phyloP scores from a whole-genome alignment of 2,888 invertebrate genomes.

The Cyrtodaria siliqua region DNA sequence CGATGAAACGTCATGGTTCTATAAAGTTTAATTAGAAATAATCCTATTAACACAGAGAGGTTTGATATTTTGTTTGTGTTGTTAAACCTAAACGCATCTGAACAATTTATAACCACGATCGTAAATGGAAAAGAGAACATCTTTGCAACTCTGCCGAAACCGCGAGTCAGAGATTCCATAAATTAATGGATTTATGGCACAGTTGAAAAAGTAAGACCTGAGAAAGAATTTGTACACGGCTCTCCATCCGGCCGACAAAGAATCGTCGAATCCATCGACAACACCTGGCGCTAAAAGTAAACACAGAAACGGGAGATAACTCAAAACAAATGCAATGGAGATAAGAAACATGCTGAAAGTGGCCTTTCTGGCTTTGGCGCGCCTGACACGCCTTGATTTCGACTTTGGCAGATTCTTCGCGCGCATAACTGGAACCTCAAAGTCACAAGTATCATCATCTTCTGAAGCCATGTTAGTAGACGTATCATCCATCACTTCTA shows the following conservation, averaged over 20 bases:
- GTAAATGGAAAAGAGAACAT: conserved; percentile 9
- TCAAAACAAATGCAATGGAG: conserved; percentile 62
- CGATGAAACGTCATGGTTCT: no score
- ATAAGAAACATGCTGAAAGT: conserved; percentile 70
- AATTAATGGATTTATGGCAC: conserved; percentile 73
- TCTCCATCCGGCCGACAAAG: conserved; percentile 37
- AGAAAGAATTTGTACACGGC: conserved; percentile 66
- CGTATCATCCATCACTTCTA: background rate
- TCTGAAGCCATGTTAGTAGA: conserved; percentile 23
- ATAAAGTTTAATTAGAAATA: no score
- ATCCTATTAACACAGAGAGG: no score
- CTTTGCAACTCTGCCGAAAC: conserved; percentile 51
- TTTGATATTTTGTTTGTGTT: no score
- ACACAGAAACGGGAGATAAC: conserved; percentile 64
- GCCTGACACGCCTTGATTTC: conserved; percentile 33
- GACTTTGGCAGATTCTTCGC: conserved; percentile 16
- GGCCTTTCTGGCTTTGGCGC: conserved; percentile 61
- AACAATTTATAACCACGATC: no score
- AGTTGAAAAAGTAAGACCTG: conserved; percentile 69
- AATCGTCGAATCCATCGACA: conserved; percentile 48
- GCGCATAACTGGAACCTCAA: conserved; percentile 2
- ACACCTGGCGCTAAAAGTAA: conserved; percentile 50
- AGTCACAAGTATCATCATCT: conserved; percentile 30
- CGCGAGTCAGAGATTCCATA: conserved; percentile 69
- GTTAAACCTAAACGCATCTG: no score